Evolutionary conservation across 1,140 invertebrate genomes (phyloP), one percentile per base, ranked within the genome.

Genomic region (Drosophila malerkotliana): DNA sequence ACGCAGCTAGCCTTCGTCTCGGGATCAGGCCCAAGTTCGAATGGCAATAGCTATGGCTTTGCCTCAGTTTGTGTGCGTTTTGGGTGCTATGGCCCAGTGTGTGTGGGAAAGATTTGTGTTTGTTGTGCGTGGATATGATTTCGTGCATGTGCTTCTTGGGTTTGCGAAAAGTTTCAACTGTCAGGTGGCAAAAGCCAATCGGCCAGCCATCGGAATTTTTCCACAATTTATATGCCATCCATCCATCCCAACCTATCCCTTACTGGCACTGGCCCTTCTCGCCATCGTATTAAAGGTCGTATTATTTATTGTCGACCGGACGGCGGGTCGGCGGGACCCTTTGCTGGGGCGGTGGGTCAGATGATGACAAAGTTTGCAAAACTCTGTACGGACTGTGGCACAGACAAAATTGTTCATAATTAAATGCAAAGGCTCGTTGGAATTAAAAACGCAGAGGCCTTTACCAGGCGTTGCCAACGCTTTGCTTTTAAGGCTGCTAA

Each of bases 121-220:
- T 87, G 83, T 79, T 88, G 82, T 87, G 83, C 82, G 82, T 88
- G 82, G 71, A 87, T 87, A 87, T 83, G 82, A 87, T 87, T 87
- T 83, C 61, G 83, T 78, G 55, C 78, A 81, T 87, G 69, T 83
- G 69, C 66, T 68, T 53, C 63, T 68, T 69, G 66, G 51, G 44
- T 10, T 76, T 37, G 47, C 57, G 21, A 55, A 83, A 87, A 82
- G 48, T 88, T 88, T 87, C 44, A 88, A 87, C 77, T 88, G 82
- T 87, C 82, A 87, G 82, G 82, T 87, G 83, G 72, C 82, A 88
- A 83, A 72, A 87, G 82, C 72, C 82, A 87, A 87, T 87, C 80
- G 82, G 74, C 66, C 61, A 72, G 83, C 61, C 44, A 64, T 78
- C 62, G 64, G 81, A 77, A 80, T 84, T 85, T 84, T 74, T 80